Conservation (phyloP, 1,140 invertebrate genomes). For the Aphelenchoides fujianensis region DNA sequence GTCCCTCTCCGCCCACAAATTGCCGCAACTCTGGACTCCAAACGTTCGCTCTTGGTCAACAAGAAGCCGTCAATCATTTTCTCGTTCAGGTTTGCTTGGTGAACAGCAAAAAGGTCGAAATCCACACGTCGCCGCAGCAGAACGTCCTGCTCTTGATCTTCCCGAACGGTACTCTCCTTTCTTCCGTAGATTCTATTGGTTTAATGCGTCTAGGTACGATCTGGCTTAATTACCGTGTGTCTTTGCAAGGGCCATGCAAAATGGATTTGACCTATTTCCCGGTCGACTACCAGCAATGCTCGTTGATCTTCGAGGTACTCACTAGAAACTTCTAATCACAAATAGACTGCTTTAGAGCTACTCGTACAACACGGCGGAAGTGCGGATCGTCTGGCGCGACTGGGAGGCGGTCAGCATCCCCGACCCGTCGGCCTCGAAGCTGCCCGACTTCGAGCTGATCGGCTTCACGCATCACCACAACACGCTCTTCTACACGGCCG, state of each 20-base stretch:
- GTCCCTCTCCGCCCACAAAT: conserved; percentile 54
- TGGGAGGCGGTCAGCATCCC: conserved; percentile 61
- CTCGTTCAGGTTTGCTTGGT: conserved; percentile 47
- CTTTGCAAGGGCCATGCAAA: conserved; percentile 53
- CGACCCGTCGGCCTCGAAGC: conserved; percentile 54
- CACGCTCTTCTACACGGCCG: conserved; percentile 58
- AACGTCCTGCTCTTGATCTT: conserved; percentile 57
- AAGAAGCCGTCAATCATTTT: conserved; percentile 11
- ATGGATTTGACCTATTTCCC: conserved; percentile 45
- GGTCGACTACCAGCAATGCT: conserved; percentile 58
- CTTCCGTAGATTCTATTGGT: conserved; percentile 13
- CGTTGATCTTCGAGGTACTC: conserved; percentile 56
- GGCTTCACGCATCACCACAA: conserved; percentile 44
- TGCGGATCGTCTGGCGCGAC: conserved; percentile 57
- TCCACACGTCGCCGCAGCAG: conserved; percentile 54
- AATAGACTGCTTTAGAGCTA: conserved; percentile 43
- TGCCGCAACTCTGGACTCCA: conserved; percentile 56
- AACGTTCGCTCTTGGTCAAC: conserved; percentile 51
- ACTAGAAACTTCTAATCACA: neutral
- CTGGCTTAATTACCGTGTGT: conserved; percentile 56
- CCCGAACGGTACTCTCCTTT: conserved; percentile 59
- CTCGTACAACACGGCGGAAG: conserved; percentile 61
- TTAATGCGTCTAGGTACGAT: conserved; percentile 31
- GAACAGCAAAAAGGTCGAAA: conserved; percentile 61
- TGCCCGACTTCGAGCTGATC: conserved; percentile 60